A percentile compares a stretch with the other conserved stretches of the same genome.
Evolutionary conservation across 2,888 invertebrate genomes (phyloP).

Genomic region (Drosophila affinis): DNA sequence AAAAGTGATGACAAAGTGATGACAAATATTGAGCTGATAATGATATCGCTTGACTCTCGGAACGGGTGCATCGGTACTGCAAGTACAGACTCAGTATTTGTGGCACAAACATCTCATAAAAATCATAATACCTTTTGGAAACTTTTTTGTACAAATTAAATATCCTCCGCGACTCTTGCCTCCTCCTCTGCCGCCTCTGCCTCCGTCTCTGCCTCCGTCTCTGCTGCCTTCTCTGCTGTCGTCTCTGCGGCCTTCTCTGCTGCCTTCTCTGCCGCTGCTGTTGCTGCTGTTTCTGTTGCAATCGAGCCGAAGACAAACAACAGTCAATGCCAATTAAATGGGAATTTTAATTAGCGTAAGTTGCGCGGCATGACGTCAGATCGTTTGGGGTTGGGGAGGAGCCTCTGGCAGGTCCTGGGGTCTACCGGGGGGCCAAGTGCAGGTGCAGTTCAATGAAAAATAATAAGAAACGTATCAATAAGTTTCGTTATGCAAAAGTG

Average conservation of each 20-base stretch:
- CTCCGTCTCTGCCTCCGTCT: slow-evolving; percentile 3
- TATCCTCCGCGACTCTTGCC: slow-evolving; percentile 26
- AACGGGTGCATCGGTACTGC: no score
- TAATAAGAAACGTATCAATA: slow-evolving; percentile 31
- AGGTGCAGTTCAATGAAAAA: slow-evolving; percentile 33
- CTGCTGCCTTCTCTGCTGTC: no score
- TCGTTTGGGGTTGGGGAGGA: not conserved
- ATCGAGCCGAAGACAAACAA: slow-evolving; percentile 74
- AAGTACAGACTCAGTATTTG: no score
- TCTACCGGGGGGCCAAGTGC: not conserved
- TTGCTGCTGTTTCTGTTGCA: slow-evolving; percentile 30
- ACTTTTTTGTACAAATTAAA: slow-evolving; percentile 33
- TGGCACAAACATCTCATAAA: not conserved
- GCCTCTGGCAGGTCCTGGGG: not conserved
- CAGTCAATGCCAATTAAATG: slow-evolving; percentile 78
- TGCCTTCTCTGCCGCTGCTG: no score
- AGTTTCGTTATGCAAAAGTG: slow-evolving; percentile 2
- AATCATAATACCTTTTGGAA: not conserved
- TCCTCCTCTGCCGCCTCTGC: slow-evolving; percentile 5
- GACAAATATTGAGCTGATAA: no score
- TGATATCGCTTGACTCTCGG: no score
- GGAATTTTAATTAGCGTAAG: slow-evolving; percentile 80
- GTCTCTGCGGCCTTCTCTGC: no score
- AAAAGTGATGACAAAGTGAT: no score
- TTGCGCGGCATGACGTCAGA: slow-evolving; percentile 65